A percentile compares a stretch with the other conserved stretches of the same genome.
These are phyloP conservation scores for Lycaena phlaeas DNA, from an alignment of 2,888 invertebrate species.

Conservation along the genomic window DNA sequence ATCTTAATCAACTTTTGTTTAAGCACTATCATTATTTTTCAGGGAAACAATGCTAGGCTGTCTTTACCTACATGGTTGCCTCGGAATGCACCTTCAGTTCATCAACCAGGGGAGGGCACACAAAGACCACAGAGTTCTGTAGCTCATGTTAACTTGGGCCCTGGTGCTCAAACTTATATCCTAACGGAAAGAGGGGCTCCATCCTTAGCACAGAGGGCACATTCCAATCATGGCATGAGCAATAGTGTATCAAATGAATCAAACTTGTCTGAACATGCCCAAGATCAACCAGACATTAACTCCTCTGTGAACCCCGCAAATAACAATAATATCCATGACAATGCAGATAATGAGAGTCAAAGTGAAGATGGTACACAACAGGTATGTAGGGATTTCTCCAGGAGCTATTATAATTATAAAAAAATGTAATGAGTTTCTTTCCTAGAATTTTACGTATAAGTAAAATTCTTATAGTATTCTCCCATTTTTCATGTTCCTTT, in stretches of 20 bases:
- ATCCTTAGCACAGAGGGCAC: constrained; percentile 28
- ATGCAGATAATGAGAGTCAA: constrained; percentile 58
- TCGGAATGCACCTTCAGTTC: constrained; percentile 46
- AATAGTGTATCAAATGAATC: constrained; percentile 47
- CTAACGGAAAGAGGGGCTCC: constrained; percentile 44
- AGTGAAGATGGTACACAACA: constrained; percentile 62
- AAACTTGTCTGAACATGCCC: constrained; percentile 39
- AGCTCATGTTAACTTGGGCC: constrained; percentile 48
- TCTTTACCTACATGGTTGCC: constrained; percentile 62
- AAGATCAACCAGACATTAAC: constrained; percentile 49
- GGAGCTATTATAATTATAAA: no score
- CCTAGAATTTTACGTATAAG: no score
- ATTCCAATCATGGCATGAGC: constrained; percentile 34
- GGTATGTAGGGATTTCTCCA: constrained; percentile 40
- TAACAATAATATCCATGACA: constrained; percentile 61
- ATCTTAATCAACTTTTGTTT: no score
- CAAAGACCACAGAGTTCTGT: constrained; percentile 59
- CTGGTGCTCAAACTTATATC: constrained; percentile 41
- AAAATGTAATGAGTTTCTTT: no score
- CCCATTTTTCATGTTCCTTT: no score
- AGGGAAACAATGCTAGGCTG: constrained; percentile 59
- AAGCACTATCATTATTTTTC: constrained; percentile 20
- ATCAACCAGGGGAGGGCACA: constrained; percentile 39
- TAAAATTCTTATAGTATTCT: no score
- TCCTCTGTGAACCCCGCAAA: constrained; percentile 58